phyloP scores from a whole-genome alignment of 23 tunicate genomes.

The Aplidium turbinatum region DNA sequence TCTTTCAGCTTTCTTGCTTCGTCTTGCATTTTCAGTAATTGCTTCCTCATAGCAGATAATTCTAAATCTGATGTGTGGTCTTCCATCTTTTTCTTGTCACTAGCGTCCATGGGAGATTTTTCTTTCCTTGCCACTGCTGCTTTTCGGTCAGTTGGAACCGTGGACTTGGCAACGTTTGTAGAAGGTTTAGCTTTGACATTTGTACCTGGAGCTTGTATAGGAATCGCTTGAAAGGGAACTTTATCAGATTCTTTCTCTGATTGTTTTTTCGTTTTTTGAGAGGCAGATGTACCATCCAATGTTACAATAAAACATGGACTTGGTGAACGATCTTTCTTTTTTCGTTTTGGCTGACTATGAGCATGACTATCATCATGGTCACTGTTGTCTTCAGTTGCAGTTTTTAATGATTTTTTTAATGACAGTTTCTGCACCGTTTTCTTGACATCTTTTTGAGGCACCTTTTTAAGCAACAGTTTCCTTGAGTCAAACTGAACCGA shows the following conservation, averaged over 20 bases:
- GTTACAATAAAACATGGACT: conserved; percentile 71
- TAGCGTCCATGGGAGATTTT: background rate
- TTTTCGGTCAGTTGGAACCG: background rate
- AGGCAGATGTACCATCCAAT: conserved; percentile 32
- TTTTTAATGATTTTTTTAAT: background rate
- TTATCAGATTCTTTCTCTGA: background rate
- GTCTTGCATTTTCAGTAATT: conserved; percentile 66
- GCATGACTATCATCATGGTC: background rate
- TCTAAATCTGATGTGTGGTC: conserved; percentile 35
- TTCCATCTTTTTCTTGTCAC: background rate
- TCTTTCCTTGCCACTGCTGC: background rate
- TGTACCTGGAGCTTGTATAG: conserved; percentile 36
- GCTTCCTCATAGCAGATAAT: conserved; percentile 54
- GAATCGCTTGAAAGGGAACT: conserved; percentile 7
- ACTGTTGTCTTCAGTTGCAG: background rate
- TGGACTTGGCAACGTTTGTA: too few species aligned
- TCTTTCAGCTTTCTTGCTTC: conserved; percentile 67
- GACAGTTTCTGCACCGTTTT: background rate
- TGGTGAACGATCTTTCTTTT: conserved; percentile 19
- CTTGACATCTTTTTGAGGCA: background rate
- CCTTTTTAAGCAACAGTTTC: conserved; percentile 9
- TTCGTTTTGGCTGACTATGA: background rate
- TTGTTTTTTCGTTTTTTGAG: background rate
- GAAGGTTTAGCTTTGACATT: too few species aligned
- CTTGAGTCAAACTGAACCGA: conserved; percentile 13